These are phyloP conservation scores for Mormyrops boulengeri DNA, from an alignment of 2,797 vertebrate genomes.

Conservation along the genomic window DNA sequence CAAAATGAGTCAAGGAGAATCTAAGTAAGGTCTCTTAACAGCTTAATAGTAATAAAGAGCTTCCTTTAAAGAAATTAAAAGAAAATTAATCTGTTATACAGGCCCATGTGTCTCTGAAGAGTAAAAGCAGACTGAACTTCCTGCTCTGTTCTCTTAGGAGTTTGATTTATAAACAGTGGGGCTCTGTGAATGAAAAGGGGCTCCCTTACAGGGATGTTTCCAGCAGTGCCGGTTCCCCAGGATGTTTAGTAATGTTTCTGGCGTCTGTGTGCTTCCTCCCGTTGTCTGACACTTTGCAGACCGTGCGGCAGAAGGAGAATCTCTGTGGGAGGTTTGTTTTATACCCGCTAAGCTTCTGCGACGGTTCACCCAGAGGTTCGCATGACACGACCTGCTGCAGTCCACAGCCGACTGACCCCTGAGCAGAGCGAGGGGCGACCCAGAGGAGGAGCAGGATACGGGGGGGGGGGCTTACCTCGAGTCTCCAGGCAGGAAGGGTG, in stretches of 20 bases:
- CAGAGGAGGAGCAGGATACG: background rate
- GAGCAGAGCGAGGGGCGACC: background rate
- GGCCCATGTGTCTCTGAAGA: background rate
- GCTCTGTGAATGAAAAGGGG: background rate
- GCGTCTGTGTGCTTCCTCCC: background rate
- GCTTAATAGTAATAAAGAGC: background rate
- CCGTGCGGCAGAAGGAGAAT: background rate
- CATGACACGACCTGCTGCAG: background rate
- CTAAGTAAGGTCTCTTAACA: background rate
- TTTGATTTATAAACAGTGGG: slow-evolving; percentile 1
- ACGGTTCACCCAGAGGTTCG: background rate
- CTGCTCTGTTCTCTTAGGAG: background rate
- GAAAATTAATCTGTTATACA: background rate
- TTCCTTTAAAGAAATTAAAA: background rate
- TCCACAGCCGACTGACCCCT: background rate
- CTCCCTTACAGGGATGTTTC: background rate
- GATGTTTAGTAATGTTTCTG: background rate
- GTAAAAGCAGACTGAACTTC: background rate
- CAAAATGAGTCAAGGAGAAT: background rate
- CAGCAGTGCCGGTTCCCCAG: background rate
- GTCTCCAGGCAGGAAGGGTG: background rate
- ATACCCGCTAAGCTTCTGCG: background rate
- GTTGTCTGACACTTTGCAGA: background rate
- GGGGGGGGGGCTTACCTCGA: background rate
- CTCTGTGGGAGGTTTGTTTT: background rate